Conservation (phyloP, 2,797 vertebrate genomes). For the Acrossocheilus fasciatus region DNA sequence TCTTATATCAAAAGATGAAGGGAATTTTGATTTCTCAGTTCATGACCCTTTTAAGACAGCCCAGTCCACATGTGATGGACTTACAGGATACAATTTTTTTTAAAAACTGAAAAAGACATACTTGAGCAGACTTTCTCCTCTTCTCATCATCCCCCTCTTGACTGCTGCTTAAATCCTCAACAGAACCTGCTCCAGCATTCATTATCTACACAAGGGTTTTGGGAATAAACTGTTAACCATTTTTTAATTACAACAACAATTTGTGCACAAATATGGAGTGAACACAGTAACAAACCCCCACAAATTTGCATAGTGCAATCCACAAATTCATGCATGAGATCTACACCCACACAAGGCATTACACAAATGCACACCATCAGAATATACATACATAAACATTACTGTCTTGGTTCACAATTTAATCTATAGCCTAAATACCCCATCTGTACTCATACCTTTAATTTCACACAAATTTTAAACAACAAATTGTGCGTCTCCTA, state of each 20-base stretch:
- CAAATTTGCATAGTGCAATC: background rate
- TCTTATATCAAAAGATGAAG: too few relatives aligned
- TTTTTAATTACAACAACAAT: background rate
- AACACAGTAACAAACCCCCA: background rate
- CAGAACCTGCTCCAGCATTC: slow-evolving; percentile 58
- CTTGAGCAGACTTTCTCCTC: slow-evolving; percentile 70
- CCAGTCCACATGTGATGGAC: background rate
- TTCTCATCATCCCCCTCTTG: slow-evolving; percentile 74
- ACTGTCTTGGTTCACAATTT: background rate
- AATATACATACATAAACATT: background rate
- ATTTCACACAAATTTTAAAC: background rate
- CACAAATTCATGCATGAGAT: background rate
- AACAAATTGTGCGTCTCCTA: background rate
- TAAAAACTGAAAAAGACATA: slow-evolving; percentile 49
- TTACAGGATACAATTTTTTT: background rate
- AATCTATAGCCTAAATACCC: background rate
- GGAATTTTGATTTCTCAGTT: too few relatives aligned
- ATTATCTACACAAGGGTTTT: slow-evolving; percentile 2
- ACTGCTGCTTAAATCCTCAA: slow-evolving; percentile 74
- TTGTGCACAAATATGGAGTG: background rate
- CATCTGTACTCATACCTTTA: background rate
- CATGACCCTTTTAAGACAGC: background rate
- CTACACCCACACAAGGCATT: background rate
- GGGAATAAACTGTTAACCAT: background rate
- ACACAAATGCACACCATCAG: background rate